Conservation (phyloP, 2,113 vertebrate species). For the Rhabdornis inornatus region DNA sequence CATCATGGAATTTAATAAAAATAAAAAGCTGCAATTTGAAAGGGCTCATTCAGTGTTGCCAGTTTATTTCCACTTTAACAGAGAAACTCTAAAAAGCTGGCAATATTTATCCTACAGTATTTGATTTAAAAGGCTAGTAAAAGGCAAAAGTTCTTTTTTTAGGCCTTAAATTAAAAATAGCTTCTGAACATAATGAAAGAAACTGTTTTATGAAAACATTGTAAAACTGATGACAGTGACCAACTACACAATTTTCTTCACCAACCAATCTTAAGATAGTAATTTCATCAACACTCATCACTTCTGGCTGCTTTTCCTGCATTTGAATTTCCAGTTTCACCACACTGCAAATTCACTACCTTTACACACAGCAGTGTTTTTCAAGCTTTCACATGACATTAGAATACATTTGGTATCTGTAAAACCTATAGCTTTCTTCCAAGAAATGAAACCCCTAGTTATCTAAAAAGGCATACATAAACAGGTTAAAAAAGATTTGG, state of each 20-base stretch:
- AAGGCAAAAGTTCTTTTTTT: slow-evolving; percentile 5
- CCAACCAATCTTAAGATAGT: slow-evolving; percentile 7
- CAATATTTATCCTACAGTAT: slow-evolving; percentile 42
- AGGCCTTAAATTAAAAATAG: slow-evolving; percentile 59
- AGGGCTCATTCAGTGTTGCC: background rate
- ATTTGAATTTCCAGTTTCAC: background rate
- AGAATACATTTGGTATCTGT: background rate
- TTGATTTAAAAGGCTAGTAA: slow-evolving; percentile 58
- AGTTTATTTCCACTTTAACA: slow-evolving; percentile 19
- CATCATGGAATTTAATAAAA: slow-evolving; percentile 52
- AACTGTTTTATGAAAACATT: slow-evolving; percentile 28
- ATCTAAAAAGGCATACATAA: background rate
- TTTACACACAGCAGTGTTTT: background rate
- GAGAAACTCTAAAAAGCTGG: slow-evolving; percentile 13
- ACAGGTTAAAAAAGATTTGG: background rate
- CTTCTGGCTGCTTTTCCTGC: background rate
- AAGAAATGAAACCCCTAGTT: background rate
- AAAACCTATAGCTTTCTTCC: background rate
- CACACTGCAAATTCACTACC: background rate
- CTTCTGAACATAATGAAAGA: slow-evolving; percentile 49
- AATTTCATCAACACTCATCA: background rate
- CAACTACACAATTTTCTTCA: slow-evolving; percentile 17
- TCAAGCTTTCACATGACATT: background rate
- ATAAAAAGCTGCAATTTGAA: slow-evolving; percentile 31
- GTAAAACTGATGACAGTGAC: slow-evolving; percentile 9